These are phyloP conservation scores for Bradypus variegatus DNA, from an alignment of 2,797 vertebrate genomes.

Conservation along the genomic window DNA sequence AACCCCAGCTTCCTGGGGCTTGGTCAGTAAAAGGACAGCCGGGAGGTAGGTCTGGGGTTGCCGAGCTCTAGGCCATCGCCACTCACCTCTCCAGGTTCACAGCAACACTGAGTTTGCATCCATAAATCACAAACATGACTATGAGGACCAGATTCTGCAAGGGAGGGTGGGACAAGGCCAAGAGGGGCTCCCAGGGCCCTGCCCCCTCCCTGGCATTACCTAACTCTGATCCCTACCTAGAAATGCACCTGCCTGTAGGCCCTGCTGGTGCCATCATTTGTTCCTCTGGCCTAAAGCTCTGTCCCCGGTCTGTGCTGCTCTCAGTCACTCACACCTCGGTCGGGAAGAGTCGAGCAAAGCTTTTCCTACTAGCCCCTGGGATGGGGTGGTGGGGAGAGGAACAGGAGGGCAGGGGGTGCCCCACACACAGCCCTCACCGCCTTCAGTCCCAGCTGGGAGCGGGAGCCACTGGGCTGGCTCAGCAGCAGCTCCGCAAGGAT, in stretches of 20 bases:
- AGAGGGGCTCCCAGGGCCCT: not conserved
- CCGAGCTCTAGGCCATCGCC: not conserved
- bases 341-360: not conserved
- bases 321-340: not conserved
- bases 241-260: not conserved
- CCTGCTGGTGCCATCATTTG: too few species aligned
- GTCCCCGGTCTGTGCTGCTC: not conserved
- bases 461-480: not conserved
- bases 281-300: too few species aligned
- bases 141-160: conserved; percentile 34
- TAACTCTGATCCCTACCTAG: not conserved
- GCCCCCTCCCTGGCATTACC: not conserved
- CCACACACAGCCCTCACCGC: not conserved
- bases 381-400: not conserved
- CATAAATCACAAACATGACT: accelerated
- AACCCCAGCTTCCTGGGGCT: not conserved
- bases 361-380: not conserved
- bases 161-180: not conserved
- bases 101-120: conserved; percentile 14
- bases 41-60: not conserved
- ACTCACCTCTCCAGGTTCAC: conserved; percentile 40
- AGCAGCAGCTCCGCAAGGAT: not conserved
- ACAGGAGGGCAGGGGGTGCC: not conserved
- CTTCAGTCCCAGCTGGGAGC: not conserved
- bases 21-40: too few species aligned